These are phyloP conservation scores for Aphrocallistes beatrix DNA, from an alignment of 37 sponge, comb jelly and placozoan species.

Conservation along the genomic window DNA sequence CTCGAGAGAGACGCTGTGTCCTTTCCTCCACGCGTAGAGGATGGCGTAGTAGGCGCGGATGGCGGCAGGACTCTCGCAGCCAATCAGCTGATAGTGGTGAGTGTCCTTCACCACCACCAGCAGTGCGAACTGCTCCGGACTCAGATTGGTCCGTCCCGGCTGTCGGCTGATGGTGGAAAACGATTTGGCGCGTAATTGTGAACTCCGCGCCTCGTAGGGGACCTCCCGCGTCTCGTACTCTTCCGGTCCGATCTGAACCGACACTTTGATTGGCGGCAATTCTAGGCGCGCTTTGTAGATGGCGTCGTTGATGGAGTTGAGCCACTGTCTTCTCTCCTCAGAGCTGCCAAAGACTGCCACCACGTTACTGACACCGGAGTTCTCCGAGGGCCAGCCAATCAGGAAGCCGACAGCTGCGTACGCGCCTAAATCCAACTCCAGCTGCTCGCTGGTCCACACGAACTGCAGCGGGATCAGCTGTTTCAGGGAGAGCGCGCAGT, in stretches of 20 bases:
- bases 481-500: neutral
- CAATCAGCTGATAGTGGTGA: neutral
- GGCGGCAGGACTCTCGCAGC: neutral
- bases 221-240: neutral
- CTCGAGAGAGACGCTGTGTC: neutral
- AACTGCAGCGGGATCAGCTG: constrained; percentile 7
- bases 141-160: neutral
- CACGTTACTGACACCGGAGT: neutral
- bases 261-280: neutral
- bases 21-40: neutral
- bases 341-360: neutral
- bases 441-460: neutral
- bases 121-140: neutral
- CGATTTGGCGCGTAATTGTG: neutral
- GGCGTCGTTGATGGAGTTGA: neutral
- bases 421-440: neutral
- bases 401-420: neutral
- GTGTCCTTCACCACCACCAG: neutral
- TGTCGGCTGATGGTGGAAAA: neutral
- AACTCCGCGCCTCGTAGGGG: neutral
- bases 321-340: neutral
- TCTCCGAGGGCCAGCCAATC: constrained; percentile 6
- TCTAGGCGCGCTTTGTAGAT: neutral
- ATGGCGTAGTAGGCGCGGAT: neutral
- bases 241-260: neutral